Evolutionary conservation across 2,888 invertebrate species (phyloP).

Genomic region (Brachyopa scutellaris): DNA sequence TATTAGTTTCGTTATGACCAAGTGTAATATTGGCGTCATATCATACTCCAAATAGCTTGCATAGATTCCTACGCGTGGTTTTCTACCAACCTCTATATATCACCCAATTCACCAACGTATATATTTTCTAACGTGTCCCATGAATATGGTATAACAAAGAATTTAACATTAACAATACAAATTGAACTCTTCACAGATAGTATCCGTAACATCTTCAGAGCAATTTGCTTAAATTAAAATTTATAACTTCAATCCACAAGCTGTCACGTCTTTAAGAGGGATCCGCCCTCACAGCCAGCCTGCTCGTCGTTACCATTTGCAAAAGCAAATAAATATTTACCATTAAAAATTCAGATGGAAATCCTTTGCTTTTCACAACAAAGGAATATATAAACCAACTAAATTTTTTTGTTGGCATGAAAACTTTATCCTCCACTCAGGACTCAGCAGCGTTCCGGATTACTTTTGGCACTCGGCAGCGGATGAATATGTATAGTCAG

Average conservation of each 20-base stretch:
- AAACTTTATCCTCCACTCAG: slow-evolving; percentile 38
- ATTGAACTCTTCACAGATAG: no score
- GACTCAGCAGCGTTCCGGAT: slow-evolving; percentile 45
- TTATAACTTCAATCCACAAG: slow-evolving; percentile 62
- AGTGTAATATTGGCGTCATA: no score
- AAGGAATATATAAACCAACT: slow-evolving; percentile 55
- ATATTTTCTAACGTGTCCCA: no score
- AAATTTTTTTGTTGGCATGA: not conserved
- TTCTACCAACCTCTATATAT: no score
- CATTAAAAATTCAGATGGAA: slow-evolving; percentile 69
- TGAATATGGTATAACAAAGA: no score
- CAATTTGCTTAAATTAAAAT: slow-evolving; percentile 68
- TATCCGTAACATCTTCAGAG: no score
- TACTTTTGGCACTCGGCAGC: slow-evolving; percentile 50
- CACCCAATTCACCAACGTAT: no score
- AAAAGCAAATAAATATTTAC: slow-evolving; percentile 67
- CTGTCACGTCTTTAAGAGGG: slow-evolving; percentile 38
- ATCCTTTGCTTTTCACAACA: slow-evolving; percentile 65
- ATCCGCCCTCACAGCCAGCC: not conserved
- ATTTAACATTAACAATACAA: no score
- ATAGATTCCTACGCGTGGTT: no score
- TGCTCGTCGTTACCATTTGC: not conserved
- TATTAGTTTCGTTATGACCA: no score
- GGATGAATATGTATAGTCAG: slow-evolving; percentile 61
- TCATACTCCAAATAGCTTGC: no score